phyloP scores from a whole-genome alignment of 2,113 vertebrate genomes.

The Bostrychus sinensis region DNA sequence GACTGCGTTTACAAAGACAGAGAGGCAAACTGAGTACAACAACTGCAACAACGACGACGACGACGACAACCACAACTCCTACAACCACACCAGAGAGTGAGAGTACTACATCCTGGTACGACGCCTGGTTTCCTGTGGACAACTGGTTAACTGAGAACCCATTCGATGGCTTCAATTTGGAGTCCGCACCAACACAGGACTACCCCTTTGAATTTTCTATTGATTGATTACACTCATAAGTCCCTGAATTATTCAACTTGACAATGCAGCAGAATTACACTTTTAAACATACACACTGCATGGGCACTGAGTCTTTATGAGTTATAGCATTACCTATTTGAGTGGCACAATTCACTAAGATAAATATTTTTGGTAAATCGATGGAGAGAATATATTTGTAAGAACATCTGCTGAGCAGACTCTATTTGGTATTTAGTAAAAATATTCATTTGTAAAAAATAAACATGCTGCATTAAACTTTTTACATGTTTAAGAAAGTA shows the following conservation, averaged over 20 bases:
- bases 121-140: constrained; percentile 74
- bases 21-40: constrained; percentile 33
- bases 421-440: constrained; percentile 9
- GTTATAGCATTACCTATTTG: background rate
- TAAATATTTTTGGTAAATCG: constrained; percentile 8
- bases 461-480: background rate
- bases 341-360: background rate
- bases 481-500: background rate
- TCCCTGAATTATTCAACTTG: background rate
- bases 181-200: constrained; percentile 72
- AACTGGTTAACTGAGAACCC: constrained; percentile 56
- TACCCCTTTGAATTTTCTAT: constrained; percentile 74
- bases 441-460: constrained; percentile 1
- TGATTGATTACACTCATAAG: constrained; percentile 57
- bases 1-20: constrained; percentile 51
- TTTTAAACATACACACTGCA: constrained; percentile 11
- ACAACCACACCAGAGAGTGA: constrained; percentile 38
- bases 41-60: background rate
- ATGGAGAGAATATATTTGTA: constrained; percentile 19
- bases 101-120: constrained; percentile 72
- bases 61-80: constrained; percentile 34
- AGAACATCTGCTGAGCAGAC: constrained; percentile 67
- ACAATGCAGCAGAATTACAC: constrained; percentile 18
- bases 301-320: background rate
- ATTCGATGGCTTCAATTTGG: constrained; percentile 54